These are phyloP conservation scores for Trichogramma pretiosum DNA, from an alignment of 1,140 invertebrate species.

Conservation along the genomic window DNA sequence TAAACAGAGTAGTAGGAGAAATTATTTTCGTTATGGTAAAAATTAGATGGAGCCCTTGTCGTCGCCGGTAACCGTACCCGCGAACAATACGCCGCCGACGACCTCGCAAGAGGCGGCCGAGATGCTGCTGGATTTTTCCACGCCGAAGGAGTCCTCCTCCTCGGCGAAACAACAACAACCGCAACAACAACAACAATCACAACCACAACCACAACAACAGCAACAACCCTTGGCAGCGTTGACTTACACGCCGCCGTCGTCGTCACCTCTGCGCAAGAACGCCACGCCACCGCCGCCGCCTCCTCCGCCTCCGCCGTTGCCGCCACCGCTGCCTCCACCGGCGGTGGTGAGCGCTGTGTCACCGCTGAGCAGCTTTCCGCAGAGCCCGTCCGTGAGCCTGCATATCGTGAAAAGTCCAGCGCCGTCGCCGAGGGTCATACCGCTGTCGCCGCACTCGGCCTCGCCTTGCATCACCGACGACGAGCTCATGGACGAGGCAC, in stretches of 20 bases:
- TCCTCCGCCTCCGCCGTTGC: conserved; percentile 6
- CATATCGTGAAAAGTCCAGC: conserved; percentile 72
- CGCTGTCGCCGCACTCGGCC: conserved; percentile 62
- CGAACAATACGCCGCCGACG: conserved; percentile 19
- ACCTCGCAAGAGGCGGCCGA: conserved; percentile 53
- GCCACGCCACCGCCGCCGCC: conserved; percentile 43
- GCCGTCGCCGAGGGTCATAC: conserved; percentile 56
- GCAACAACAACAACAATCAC: no score
- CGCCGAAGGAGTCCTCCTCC: conserved; percentile 40
- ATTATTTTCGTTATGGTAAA: background rate
- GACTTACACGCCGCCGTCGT: conserved; percentile 28
- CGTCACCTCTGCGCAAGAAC: conserved; percentile 46
- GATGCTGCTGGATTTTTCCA: conserved; percentile 56
- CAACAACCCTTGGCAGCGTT: conserved; percentile 22
- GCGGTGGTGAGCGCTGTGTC: conserved; percentile 9
- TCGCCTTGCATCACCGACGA: conserved; percentile 79
- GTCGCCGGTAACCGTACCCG: conserved; percentile 3
- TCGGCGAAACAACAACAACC: no score
- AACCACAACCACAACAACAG: conserved; percentile 10
- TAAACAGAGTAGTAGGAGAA: no score
- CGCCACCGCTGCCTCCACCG: conserved; percentile 1
- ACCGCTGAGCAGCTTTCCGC: conserved; percentile 36
- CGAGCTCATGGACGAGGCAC: conserved; percentile 80
- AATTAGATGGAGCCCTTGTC: conserved; percentile 8
- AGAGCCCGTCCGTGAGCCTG: conserved; percentile 62